Evolutionary conservation across 1,140 invertebrate genomes (phyloP).

Genomic region (Laodelphax striatellus): DNA sequence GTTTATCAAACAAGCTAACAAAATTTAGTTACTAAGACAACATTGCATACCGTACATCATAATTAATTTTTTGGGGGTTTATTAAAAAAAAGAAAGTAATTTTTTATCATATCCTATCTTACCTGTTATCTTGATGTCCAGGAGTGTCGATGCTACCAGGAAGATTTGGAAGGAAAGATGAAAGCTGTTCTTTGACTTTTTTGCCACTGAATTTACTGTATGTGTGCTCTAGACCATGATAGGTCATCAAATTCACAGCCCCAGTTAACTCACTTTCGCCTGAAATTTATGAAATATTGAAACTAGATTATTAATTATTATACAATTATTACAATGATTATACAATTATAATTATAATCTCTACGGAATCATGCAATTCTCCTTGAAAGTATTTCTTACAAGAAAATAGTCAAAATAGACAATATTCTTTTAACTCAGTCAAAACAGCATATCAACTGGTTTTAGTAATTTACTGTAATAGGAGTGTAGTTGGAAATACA

Average conservation of each 20-base stretch:
- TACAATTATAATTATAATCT: no score
- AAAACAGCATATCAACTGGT: no score
- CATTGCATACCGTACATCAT: background rate
- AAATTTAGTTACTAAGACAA: no score
- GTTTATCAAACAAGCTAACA: no score
- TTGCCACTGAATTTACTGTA: constrained; percentile 98
- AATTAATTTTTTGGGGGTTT: background rate
- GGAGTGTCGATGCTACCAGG: constrained; percentile 90
- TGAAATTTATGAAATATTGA: constrained; percentile 40
- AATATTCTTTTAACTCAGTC: no score
- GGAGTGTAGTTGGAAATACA: no score
- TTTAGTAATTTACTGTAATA: no score
- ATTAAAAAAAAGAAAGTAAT: background rate
- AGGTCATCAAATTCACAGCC: constrained; percentile 91
- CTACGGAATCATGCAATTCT: no score
- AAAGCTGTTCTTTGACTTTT: constrained; percentile 88
- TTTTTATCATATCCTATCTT: constrained; percentile 7
- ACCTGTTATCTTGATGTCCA: constrained; percentile 61
- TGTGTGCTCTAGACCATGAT: constrained; percentile 92
- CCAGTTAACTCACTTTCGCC: constrained; percentile 88
- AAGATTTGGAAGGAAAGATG: constrained; percentile 87
- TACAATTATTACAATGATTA: no score
- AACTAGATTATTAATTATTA: no score
- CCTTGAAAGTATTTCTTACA: no score
- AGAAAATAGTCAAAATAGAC: no score